A percentile compares a stretch with the other conserved stretches of the same genome.
Evolutionary conservation across 2,797 vertebrate species (phyloP).

Genomic region (Pagetopsis macropterus): DNA sequence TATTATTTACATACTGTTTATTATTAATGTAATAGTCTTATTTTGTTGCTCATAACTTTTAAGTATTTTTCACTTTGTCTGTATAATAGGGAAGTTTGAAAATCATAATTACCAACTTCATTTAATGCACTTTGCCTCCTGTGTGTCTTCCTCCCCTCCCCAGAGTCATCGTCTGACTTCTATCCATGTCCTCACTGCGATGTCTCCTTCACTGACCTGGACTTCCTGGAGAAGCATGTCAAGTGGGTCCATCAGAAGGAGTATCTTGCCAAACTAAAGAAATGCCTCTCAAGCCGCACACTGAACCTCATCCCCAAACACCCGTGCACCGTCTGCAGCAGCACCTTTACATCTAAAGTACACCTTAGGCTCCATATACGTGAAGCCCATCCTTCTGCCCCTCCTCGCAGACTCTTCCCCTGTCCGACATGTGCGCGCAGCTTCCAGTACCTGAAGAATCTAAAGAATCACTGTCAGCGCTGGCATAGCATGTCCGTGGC

Average conservation of each 20-base stretch:
- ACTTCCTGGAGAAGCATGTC: constrained; percentile 83
- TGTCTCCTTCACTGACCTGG: constrained; percentile 80
- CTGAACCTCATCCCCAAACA: constrained; percentile 70
- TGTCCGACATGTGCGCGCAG: constrained; percentile 83
- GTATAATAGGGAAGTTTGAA: neutral
- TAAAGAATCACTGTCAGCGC: constrained; percentile 83
- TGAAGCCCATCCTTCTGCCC: constrained; percentile 75
- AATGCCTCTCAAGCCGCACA: constrained; percentile 70
- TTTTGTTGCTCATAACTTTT: neutral
- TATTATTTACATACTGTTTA: too few species aligned
- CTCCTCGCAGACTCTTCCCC: constrained; percentile 78
- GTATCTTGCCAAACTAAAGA: constrained; percentile 78
- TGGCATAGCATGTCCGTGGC: constrained; percentile 81
- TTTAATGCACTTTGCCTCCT: constrained; percentile 16
- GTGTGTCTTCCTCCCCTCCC: constrained; percentile 26
- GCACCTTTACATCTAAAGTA: constrained; percentile 75
- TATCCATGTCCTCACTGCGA: constrained; percentile 82
- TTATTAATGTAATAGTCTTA: neutral
- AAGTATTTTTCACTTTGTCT: neutral
- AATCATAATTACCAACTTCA: neutral
- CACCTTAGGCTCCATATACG: constrained; percentile 74
- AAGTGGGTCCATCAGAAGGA: constrained; percentile 85
- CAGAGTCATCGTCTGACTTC: constrained; percentile 71
- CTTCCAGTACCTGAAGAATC: constrained; percentile 83
- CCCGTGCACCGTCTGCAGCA: constrained; percentile 72